Evolutionary conservation across 2,888 invertebrate species (phyloP), one percentile per base, ranked within the genome.

Genomic region (Disparrhopalites patrizii): DNA sequence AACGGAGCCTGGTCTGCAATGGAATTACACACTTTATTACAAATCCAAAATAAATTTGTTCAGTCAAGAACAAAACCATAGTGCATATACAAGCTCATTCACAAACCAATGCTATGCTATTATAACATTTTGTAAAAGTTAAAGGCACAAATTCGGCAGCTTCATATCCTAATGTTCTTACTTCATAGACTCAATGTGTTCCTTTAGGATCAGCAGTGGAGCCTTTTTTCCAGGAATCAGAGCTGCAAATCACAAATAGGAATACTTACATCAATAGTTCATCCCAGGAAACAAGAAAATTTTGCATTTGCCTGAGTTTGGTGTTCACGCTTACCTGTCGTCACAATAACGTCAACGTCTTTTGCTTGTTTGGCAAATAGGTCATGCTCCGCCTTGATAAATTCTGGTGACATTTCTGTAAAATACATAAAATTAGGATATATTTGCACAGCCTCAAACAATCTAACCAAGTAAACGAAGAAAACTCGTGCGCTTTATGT

Each of bases 201-300:
- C 76, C 73, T 73, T 68, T 63, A 89, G 82, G 74, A 93, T 87
- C 15, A 93, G 85, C 61, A 87, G 76, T 0, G 93, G 93, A 0
- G 93, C 93, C 57, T 85, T 87, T 79, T 88, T 90, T 55, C 92
- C 93, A 15, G 93, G 93, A 75, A 93, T 92, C 15, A 93, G 84
- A 4, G 93, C 93, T 55, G 25, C 10, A 47, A 47, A 47, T 15
- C 15, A 58, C 20, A 25, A 47, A 47, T 47, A 7, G 18, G 18
- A 47, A 8, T 47, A 20, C 10, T 15, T n/a, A 13, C 20, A 15
- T 7, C 50, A 47, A 20, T n/a, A 20, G 7, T 20, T 13, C 50
- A 13, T 15, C 10, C 20, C 20, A 56, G 30, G 36, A 28, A 54
- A 15, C 8, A 43, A 13, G 15, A 58, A 25, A 15, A 18, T 57